Evolutionary conservation across 2,888 invertebrate species (phyloP), one percentile per base, ranked within the genome.

Genomic region (Strigamia maritima): DNA sequence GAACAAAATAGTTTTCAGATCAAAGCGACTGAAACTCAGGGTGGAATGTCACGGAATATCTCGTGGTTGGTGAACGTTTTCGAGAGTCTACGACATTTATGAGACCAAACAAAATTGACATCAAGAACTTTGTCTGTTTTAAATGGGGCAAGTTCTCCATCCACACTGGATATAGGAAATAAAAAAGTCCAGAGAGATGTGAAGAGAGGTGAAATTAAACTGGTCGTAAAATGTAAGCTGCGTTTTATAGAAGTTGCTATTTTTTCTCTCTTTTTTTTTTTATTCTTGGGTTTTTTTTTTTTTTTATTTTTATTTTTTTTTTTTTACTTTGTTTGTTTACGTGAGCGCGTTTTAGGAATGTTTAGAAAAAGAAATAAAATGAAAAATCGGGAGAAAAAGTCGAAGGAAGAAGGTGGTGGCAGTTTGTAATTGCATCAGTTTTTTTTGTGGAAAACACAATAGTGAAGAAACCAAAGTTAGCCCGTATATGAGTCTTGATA

Each of bases 401-500:
- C 35, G 35, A 6, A 70, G 24, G 8, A 14, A 70, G 12, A 70
- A 8, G 70, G 10, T 10, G 28, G 24, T 70, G 70, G 26, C 26
- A 70, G 24, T 70, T 70, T 70, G 70, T 70, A 70, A 70, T 70
- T 70, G 70, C 26, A 26, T 28, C 28, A 28, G 70, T 70, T 70
- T 70, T 70, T n/a, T 35, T 35, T 35, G n/a, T n/a, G 22, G 26
- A 28, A 28, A 70, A 70, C 70, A 70, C 70, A 70, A 70, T 70
- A 28, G 70, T 70, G 28, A n/a, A 70, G 70, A 70, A 70, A 70
- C 70, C 70, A 70, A 70, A 70, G 70, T 70, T 70, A 28, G 70
- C 28, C 28, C 70, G 70, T 70, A 70, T 70, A 70, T 70, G 70
- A 70, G 70, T 70, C 70, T 26, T 70, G 70, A 70, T 70, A 70